Evolutionary conservation across 2,888 invertebrate genomes (phyloP).

Genomic region (Diarsia mendica): DNA sequence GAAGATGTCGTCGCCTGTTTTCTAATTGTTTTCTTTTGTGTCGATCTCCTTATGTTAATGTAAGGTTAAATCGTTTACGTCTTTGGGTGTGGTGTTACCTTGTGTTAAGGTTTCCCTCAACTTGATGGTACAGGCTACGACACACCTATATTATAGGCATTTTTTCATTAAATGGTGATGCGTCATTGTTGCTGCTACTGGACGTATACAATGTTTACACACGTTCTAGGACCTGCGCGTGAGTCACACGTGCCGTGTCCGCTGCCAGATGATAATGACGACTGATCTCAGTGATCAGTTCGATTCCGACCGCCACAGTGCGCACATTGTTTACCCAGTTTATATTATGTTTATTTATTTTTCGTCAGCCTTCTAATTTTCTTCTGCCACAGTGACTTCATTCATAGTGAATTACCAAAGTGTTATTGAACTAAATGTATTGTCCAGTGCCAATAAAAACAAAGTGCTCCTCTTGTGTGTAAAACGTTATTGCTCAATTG

Average conservation of each 20-base stretch:
- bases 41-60: slow-evolving; percentile 43
- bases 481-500: slow-evolving; percentile 75
- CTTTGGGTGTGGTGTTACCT: slow-evolving; percentile 66
- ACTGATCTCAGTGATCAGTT: slow-evolving; percentile 78
- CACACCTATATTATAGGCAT: slow-evolving; percentile 80
- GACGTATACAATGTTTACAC: slow-evolving; percentile 82
- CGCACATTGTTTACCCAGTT: slow-evolving; percentile 69
- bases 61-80: slow-evolving; percentile 52
- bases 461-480: slow-evolving; percentile 72
- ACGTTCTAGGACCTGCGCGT: slow-evolving; percentile 82
- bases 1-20: slow-evolving; percentile 39
- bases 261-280: slow-evolving; percentile 82
- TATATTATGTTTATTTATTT: slow-evolving; percentile 55
- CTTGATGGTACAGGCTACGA: slow-evolving; percentile 68
- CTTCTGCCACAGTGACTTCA: slow-evolving; percentile 55
- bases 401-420: slow-evolving; percentile 54
- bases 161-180: slow-evolving; percentile 78
- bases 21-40: slow-evolving; percentile 49
- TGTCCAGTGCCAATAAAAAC: slow-evolving; percentile 54
- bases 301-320: slow-evolving; percentile 72
- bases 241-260: slow-evolving; percentile 80
- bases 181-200: slow-evolving; percentile 80
- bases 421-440: slow-evolving; percentile 48
- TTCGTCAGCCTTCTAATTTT: slow-evolving; percentile 34
- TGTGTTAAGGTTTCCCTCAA: slow-evolving; percentile 68